Evolutionary conservation across 2,113 vertebrate species (phyloP).

Genomic region (Microtus oregoni): DNA sequence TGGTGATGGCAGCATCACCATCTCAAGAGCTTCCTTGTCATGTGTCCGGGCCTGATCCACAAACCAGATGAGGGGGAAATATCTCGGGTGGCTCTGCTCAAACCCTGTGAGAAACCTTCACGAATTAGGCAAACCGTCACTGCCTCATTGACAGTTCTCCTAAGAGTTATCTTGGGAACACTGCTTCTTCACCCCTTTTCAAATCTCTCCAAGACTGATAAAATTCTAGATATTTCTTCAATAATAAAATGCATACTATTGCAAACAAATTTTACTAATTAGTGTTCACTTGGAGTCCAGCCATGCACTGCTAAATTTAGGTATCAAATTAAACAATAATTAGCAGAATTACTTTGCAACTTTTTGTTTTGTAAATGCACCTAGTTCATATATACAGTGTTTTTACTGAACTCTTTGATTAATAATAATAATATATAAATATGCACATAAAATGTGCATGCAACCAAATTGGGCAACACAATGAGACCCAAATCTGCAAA

Average conservation of each 20-base stretch:
- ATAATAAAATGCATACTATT: background rate
- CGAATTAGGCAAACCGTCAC: background rate
- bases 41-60: background rate
- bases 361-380: constrained; percentile 13
- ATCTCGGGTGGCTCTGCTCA: background rate
- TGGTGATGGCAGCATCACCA: background rate
- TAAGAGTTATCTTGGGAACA: background rate
- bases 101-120: background rate
- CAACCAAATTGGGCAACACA: background rate
- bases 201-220: background rate
- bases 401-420: background rate
- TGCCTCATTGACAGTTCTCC: background rate
- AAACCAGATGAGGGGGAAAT: background rate
- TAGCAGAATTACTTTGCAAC: background rate
- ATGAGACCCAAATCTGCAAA: background rate
- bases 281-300: background rate
- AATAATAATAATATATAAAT: background rate
- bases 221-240: constrained; percentile 25
- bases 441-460: background rate
- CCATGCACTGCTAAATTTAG: background rate
- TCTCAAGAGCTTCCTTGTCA: background rate
- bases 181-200: background rate
- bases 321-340: constrained; percentile 41
- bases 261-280: background rate
- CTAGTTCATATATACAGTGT: background rate